Conservation (phyloP, 2,797 vertebrate species). For the Galago senegalensis region DNA sequence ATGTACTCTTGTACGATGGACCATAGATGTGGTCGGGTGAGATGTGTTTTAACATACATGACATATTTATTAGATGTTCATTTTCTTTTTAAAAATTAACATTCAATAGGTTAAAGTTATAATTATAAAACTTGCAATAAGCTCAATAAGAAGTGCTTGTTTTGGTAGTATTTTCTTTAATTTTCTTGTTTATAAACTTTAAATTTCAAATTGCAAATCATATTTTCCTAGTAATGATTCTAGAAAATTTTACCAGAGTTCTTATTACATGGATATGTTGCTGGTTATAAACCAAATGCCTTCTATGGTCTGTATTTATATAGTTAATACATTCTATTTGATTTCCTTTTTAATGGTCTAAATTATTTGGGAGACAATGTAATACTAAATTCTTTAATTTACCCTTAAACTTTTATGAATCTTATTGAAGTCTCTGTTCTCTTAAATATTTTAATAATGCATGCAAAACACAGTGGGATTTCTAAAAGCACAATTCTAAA, state of each 20-base stretch:
- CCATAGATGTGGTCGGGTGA: not conserved
- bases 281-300: not conserved
- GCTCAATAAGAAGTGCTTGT: not conserved
- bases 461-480: not conserved
- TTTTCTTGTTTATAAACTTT: not conserved
- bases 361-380: not conserved
- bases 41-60: not conserved
- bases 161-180: not conserved
- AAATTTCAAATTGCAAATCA: not conserved
- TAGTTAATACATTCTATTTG: not conserved
- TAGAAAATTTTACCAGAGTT: not conserved
- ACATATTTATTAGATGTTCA: not conserved
- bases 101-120: not conserved
- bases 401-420: not conserved
- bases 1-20: too few relatives aligned
- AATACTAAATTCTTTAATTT: not conserved
- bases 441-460: constrained; percentile 9
- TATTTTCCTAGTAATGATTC: not conserved
- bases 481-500: not conserved
- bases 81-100: not conserved
- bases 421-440: not conserved
- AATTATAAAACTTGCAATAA: not conserved
- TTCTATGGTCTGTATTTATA: not conserved
- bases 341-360: not conserved
- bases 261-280: not conserved